A percentile compares a stretch with the other conserved stretches of the same genome.
These are phyloP conservation scores for Polydrusus pterygomalis DNA, from an alignment of 2,888 invertebrate species.

Conservation along the genomic window DNA sequence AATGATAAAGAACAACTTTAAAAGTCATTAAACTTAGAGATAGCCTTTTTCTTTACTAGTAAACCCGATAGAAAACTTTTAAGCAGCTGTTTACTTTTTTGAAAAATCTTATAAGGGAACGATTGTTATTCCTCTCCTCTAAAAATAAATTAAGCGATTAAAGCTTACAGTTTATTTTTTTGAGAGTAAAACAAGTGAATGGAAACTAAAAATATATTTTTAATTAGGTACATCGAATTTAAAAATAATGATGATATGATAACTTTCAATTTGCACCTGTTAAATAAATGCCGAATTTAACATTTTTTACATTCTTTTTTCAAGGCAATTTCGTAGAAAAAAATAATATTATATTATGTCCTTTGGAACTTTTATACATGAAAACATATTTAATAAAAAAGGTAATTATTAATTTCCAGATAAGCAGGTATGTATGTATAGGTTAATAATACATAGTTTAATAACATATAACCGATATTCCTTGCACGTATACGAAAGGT, in stretches of 20 bases:
- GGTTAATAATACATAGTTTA: neutral
- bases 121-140: neutral
- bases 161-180: neutral
- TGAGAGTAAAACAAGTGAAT: conserved; percentile 2
- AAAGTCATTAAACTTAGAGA: too few species aligned
- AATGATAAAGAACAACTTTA: too few species aligned
- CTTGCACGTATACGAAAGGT: neutral
- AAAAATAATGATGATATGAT: conserved; percentile 8
- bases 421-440: neutral
- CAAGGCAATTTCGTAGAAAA: neutral
- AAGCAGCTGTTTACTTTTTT: neutral
- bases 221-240: conserved; percentile 1
- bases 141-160: conserved; percentile 1
- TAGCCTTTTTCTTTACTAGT: too few species aligned
- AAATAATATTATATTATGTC: neutral
- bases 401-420: neutral
- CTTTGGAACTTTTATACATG: neutral
- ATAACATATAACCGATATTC: neutral
- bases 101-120: neutral
- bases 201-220: conserved; percentile 8
- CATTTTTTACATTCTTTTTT: neutral
- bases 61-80: too few species aligned
- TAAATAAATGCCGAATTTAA: neutral
- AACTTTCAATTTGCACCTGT: neutral
- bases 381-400: neutral